These are phyloP conservation scores for Ceratotherium simum DNA, from an alignment of 2,113 vertebrate species.

Conservation along the genomic window DNA sequence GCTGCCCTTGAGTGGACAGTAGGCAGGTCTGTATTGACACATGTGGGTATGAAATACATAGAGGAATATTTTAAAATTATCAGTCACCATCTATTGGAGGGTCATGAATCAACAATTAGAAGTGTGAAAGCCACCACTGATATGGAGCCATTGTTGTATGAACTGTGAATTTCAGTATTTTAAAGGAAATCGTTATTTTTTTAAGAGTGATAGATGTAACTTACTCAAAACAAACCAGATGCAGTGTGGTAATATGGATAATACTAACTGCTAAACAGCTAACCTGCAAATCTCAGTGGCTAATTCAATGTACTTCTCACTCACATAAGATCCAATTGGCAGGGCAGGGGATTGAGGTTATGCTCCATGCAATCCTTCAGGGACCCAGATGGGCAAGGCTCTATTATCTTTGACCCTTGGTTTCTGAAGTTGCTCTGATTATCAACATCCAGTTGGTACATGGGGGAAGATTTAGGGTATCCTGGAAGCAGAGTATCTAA, in stretches of 20 bases:
- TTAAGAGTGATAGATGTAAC: not conserved
- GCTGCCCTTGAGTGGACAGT: not conserved
- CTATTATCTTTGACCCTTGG: not conserved
- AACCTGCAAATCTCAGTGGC: not conserved
- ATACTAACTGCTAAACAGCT: not conserved
- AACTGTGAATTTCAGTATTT: conserved; percentile 20
- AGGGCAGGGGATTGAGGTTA: not conserved
- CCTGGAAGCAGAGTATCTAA: not conserved
- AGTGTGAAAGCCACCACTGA: not conserved
- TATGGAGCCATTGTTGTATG: not conserved
- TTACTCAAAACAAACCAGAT: conserved; percentile 18
- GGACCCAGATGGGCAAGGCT: not conserved
- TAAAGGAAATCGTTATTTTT: not conserved
- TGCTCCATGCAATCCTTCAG: not conserved
- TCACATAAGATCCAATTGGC: not conserved
- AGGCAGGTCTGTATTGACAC: not conserved
- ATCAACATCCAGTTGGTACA: not conserved
- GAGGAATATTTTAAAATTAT: not conserved
- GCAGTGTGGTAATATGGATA: not conserved
- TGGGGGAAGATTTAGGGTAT: not conserved
- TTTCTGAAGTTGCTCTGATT: not conserved
- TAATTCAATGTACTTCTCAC: not conserved
- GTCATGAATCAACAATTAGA: conserved; percentile 22
- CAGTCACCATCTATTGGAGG: not conserved
- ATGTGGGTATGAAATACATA: not conserved